Base-by-base conservation (phyloP, 2,888 invertebrate species). In the Synergus itoensis region DNA sequence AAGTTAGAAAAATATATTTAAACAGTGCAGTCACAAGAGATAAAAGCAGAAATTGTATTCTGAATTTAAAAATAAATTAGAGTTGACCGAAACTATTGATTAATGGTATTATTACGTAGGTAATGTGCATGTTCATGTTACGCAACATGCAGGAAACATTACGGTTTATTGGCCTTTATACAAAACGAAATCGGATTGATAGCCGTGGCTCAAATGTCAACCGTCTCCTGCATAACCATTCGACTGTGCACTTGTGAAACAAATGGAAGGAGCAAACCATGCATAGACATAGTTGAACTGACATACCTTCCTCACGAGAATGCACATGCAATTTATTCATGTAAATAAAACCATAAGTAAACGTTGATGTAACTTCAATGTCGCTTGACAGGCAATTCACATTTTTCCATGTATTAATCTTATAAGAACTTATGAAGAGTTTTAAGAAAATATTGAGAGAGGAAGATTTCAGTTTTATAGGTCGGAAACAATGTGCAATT, bases 221-320 rank as follows among this genome's bases (percentile, higher is more conserved):
- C 14, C 69, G 18, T 69, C 45, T 69, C 45, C 21, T 69, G 48
- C 43, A 69, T 45, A 69, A 45, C 69, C 69, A 69, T 45, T 67
- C 45, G 48, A 69, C 69, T 69, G 48, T 69, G 14, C 69, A 28
- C 69, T 64, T 40, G 64, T 21, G 18, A 40, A 28, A 43, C 45
- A 48, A n/a, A 9, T 9, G 48, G 45, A 73, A 73, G 48, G 73
- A 48, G n/a, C n/a, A 53, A 73, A 53, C 73, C 53, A 11, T 36
- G 28, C 53, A 53, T 73, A 36, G 48, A 36, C 53, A 36, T 28
- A 73, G 60, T 60, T 12, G 14, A 60, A 60, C 18, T 11, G 21
- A 60, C 60, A 18, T 53, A 53, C 21, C 12, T 4, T 4, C 12
- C 18, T 60, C 60, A 12, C 5, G 60, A 4, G 5, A 21, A 12